Evolutionary conservation across 2,797 vertebrate genomes (phyloP), one percentile per base, ranked within the genome.

Genomic region (Artibeus jamaicensis): DNA sequence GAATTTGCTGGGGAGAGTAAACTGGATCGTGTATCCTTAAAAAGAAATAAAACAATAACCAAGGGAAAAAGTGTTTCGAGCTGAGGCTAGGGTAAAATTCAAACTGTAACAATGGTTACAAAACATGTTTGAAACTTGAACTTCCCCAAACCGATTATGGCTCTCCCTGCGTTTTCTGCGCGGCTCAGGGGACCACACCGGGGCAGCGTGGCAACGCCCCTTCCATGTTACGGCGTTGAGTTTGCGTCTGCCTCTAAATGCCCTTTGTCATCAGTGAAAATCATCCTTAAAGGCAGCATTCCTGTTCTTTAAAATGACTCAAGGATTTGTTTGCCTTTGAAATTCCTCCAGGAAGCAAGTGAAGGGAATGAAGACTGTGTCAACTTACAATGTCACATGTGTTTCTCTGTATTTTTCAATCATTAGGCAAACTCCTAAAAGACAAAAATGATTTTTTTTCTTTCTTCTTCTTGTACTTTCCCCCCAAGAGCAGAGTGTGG

Each of bases 301-400:
- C 32, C 24, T 59, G 6, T 77, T 71, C 67, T 77, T 92, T 96
- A 34, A 55, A 92, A 76, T 32, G 77, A 88, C n/a, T 79, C 32
- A 48, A 82, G 68, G 53, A 57, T 78, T 83, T 53, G 22, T 88
- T 74, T 87, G 76, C 93, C 88, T 95, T 94, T 93, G 73, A 78
- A 88, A 92, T 78, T 92, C 46, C 46, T 95, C 76, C 84, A 88
- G 93, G 76, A 53, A 76, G 46, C 57, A 74, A 87, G 34, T 24
- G n/a, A 85, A 65, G 48, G 26, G n/a, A 81, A 71, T 26, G 46
- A 39, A 88, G 59, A 93, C 29, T 57, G 59, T 68, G 65, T 76
- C 78, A 18, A 57, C 55, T 83, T 85, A 95, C 93, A 88, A 74
- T 42, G 59, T 65, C 65, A 83, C 74, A 67, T 86, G n/a, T 70